Conservation (phyloP, 1,140 invertebrate genomes). For the Anoplophora glabripennis region DNA sequence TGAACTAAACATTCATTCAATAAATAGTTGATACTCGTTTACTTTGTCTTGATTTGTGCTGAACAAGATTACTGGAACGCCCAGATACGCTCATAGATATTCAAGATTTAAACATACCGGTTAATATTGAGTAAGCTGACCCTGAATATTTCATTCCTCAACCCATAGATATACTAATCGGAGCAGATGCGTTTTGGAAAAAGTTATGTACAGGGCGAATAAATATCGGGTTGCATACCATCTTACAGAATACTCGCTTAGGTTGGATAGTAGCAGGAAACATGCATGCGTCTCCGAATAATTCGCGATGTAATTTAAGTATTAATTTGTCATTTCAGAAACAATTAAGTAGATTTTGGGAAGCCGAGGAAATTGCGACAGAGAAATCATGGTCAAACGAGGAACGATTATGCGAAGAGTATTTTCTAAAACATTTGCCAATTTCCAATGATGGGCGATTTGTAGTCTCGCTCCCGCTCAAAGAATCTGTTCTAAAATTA, state of each 20-base stretch:
- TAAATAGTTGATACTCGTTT: no score
- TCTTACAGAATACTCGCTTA: slow-evolving; percentile 11
- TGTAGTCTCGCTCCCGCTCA: slow-evolving; percentile 10
- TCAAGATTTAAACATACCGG: background rate
- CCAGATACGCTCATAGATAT: background rate
- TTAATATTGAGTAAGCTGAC: background rate
- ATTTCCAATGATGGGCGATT: slow-evolving; percentile 3
- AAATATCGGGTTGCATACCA: background rate
- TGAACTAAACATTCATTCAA: no score
- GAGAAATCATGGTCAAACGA: background rate
- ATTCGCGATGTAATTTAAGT: background rate
- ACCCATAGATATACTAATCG: slow-evolving; percentile 5
- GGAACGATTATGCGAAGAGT: background rate
- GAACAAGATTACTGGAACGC: no score
- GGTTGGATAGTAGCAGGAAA: slow-evolving; percentile 2
- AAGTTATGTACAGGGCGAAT: background rate
- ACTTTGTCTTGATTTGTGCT: no score
- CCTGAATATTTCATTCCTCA: slow-evolving; percentile 1
- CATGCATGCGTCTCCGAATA: background rate
- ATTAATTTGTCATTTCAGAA: background rate
- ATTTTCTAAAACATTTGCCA: background rate
- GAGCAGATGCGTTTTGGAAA: slow-evolving; percentile 3
- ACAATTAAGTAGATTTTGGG: background rate
- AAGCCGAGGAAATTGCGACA: background rate
- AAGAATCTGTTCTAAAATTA: background rate